Base-by-base conservation (phyloP, 1,140 invertebrate genomes). In the Chironomus striatipennis region DNA sequence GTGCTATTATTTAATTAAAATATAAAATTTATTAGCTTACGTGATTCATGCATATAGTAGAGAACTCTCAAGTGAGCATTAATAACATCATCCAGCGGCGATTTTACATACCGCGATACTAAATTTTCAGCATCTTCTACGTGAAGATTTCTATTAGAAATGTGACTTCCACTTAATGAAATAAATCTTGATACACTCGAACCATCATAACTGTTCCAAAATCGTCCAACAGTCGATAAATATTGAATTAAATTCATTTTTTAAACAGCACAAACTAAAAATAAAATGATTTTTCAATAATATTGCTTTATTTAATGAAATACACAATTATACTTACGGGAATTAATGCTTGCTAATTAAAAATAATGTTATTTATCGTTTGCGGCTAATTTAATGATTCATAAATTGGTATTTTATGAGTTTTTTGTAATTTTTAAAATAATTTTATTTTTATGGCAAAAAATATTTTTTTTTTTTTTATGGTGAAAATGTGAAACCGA, bases 1-100 rank as follows among this genome's bases (percentile, higher is more conserved):
- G 43, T 7, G 15, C 15, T 42, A 2, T 34, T 1, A 34, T 2
- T 43, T 42, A n/a, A 42, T 72, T 12, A 10, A 17, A 18, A 21
- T 18, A 17, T 18, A 17, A 73, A 42, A 47, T 75, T 34, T 73
- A 76, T 34, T 10, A 64, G 80, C 79, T 79, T 79, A 86, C 85
- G 79, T 83, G 85, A 74, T 81, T 83, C 80, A 77, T 84, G 76
- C 43, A 82, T 73, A 9, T 80, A 78, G 20, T 80, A 82, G 0
- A 82, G 75, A 9, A 80, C 80, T 73, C 90, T 90, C n/a, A 97
- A 84, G 82, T 97, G 93, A 67, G 86, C 86, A 74, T 89, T 85
- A 43, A 95, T 87, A 34, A 97, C 84, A 79, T 96, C 94, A 80
- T 94, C 90, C 73, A 94, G 85, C 7, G 93, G 92, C 24, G 87